These are phyloP conservation scores for Rapana venosa DNA, from an alignment of 2,888 invertebrate species.

Conservation along the genomic window DNA sequence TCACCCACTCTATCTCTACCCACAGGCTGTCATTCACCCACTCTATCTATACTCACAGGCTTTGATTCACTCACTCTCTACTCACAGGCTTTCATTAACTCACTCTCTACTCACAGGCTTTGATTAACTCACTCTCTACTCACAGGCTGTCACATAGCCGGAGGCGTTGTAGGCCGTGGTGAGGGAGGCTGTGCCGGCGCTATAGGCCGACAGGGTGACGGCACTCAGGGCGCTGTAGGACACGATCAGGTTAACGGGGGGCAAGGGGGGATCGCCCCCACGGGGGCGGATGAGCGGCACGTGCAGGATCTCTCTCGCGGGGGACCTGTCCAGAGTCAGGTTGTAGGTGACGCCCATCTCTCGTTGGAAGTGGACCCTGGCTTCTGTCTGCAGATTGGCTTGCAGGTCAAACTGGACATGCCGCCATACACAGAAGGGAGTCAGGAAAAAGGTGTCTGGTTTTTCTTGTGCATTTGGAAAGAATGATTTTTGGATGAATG, in stretches of 20 bases:
- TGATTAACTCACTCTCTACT: too few relatives aligned
- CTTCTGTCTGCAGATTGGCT: conserved; percentile 32
- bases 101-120: too few relatives aligned
- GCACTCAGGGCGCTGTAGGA: conserved; percentile 40
- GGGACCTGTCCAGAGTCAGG: conserved; percentile 29
- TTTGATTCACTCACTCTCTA: too few relatives aligned
- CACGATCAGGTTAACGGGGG: conserved; percentile 47
- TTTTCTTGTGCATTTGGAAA: neutral
- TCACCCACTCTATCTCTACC: too few relatives aligned
- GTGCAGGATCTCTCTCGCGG: conserved; percentile 40
- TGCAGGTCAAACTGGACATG: conserved; percentile 34
- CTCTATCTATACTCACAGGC: too few relatives aligned
- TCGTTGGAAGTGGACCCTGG: conserved; percentile 32
- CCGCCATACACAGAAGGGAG: neutral
- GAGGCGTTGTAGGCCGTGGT: conserved; percentile 41
- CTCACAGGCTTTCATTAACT: too few relatives aligned
- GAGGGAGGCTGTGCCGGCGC: conserved; percentile 24
- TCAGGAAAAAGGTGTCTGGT: neutral
- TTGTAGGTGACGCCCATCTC: conserved; percentile 47
- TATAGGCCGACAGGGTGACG: conserved; percentile 45
- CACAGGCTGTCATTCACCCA: too few relatives aligned
- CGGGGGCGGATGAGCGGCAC: conserved; percentile 44
- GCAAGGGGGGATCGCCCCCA: conserved; percentile 39
- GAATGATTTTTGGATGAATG: too few relatives aligned
- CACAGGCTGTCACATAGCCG: conserved; percentile 46